Conservation (phyloP, 2,888 invertebrate genomes). For the Tachystola acroxantha region DNA sequence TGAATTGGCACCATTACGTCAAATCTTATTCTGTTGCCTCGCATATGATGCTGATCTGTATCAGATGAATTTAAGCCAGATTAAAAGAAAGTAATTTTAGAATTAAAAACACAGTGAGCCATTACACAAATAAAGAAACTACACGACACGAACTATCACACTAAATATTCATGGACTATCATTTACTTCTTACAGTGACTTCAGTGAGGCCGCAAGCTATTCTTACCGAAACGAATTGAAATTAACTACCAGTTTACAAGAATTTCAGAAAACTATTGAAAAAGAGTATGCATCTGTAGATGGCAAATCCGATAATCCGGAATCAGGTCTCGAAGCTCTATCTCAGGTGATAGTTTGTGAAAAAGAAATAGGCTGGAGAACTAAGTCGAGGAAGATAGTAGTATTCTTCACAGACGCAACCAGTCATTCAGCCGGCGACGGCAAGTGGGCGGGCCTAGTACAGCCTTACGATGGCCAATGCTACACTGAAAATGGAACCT, state of each 20-base stretch:
- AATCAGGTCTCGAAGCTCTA: slow-evolving; percentile 92
- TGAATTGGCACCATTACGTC: too few species aligned
- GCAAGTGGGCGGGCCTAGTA: slow-evolving; percentile 82
- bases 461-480: slow-evolving; percentile 86
- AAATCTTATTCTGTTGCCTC: too few species aligned
- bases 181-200: slow-evolving; percentile 23
- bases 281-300: slow-evolving; percentile 57
- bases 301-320: slow-evolving; percentile 82
- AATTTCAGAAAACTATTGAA: slow-evolving; percentile 59
- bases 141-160: too few species aligned
- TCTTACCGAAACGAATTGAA: slow-evolving; percentile 86
- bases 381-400: slow-evolving; percentile 84
- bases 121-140: too few species aligned
- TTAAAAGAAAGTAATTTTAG: too few species aligned
- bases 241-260: slow-evolving; percentile 75
- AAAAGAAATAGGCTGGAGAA: slow-evolving; percentile 87
- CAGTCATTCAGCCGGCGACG: slow-evolving; percentile 89
- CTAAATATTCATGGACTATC: too few species aligned
- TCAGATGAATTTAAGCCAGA: too few species aligned
- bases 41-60: too few species aligned
- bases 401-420: slow-evolving; percentile 87
- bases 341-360: slow-evolving; percentile 85
- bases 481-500: slow-evolving; percentile 73
- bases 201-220: slow-evolving; percentile 59
- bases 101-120: too few species aligned